phyloP scores from a whole-genome alignment of 2,888 invertebrate genomes.

The Zhuqinia jingwanae region DNA sequence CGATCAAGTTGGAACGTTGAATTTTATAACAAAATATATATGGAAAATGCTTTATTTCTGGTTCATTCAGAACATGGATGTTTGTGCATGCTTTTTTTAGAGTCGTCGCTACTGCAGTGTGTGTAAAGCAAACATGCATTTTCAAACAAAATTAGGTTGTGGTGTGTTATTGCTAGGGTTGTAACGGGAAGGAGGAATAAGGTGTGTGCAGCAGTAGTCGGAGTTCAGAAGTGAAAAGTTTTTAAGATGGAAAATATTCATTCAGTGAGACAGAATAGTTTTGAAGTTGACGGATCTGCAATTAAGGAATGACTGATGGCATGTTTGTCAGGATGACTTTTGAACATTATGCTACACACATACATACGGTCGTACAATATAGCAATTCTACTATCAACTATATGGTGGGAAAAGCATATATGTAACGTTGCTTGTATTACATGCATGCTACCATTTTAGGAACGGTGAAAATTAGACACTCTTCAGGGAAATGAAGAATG shows the following conservation, averaged over 20 bases:
- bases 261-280: slow-evolving; percentile 53
- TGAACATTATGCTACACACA: slow-evolving; percentile 34
- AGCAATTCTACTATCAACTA: too few relatives aligned
- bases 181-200: not conserved
- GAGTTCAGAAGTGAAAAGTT: slow-evolving; percentile 21
- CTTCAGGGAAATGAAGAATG: too few relatives aligned
- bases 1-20: slow-evolving; percentile 50
- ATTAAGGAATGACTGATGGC: slow-evolving; percentile 79
- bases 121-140: not conserved
- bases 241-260: slow-evolving; percentile 58
- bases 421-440: too few relatives aligned
- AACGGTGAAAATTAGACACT: not conserved
- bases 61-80: not conserved
- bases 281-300: slow-evolving; percentile 79
- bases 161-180: not conserved
- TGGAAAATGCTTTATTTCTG: not conserved
- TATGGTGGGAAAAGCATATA: too few relatives aligned
- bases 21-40: slow-evolving; percentile 4
- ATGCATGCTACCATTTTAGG: too few relatives aligned
- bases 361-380: too few relatives aligned
- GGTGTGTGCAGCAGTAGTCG: slow-evolving; percentile 22
- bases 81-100: not conserved
- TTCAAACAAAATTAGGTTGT: slow-evolving; percentile 11
- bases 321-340: slow-evolving; percentile 71
- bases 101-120: not conserved